Percentiles rank a stretch among this genome's conserved stretches.
Conservation (phyloP, 2,797 vertebrate genomes). For the Phyllotis vaccarum region DNA sequence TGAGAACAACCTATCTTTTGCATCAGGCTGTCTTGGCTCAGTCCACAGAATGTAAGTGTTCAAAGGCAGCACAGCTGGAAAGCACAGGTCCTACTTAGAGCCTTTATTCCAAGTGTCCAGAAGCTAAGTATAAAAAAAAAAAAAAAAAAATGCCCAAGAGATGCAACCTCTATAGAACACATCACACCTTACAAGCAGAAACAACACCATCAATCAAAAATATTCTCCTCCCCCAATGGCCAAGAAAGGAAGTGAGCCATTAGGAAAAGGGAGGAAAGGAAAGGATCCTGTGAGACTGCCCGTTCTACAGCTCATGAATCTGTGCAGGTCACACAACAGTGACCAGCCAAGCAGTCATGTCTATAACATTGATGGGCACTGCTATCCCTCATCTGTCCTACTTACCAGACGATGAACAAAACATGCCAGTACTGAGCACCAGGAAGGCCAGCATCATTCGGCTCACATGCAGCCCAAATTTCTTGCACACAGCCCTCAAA, state of each 20-base stretch:
- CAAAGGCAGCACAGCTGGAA: background rate
- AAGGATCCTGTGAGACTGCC: background rate
- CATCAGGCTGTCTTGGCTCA: background rate
- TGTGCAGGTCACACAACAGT: background rate
- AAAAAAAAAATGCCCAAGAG: background rate
- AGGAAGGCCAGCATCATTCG: slow-evolving; percentile 98
- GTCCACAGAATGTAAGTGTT: background rate
- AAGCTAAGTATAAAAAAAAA: background rate
- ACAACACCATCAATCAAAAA: slow-evolving; percentile 51
- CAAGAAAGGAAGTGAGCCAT: slow-evolving; percentile 1
- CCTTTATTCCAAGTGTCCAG: slow-evolving; percentile 40
- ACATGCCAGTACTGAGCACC: slow-evolving; percentile 98
- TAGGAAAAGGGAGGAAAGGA: background rate
- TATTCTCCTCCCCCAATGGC: background rate
- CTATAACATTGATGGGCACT: background rate
- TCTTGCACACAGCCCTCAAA: slow-evolving; percentile 97
- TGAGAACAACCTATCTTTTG: background rate
- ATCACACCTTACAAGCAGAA: slow-evolving; percentile 30
- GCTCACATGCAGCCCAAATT: slow-evolving; percentile 98
- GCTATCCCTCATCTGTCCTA: background rate
- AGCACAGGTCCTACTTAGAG: background rate
- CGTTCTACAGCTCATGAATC: background rate
- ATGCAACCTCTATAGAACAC: background rate
- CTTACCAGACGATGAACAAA: slow-evolving; percentile 97
- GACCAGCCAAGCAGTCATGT: background rate